These are phyloP conservation scores for Acleris holmiana DNA, from an alignment of 2,888 invertebrate species.

Conservation along the genomic window DNA sequence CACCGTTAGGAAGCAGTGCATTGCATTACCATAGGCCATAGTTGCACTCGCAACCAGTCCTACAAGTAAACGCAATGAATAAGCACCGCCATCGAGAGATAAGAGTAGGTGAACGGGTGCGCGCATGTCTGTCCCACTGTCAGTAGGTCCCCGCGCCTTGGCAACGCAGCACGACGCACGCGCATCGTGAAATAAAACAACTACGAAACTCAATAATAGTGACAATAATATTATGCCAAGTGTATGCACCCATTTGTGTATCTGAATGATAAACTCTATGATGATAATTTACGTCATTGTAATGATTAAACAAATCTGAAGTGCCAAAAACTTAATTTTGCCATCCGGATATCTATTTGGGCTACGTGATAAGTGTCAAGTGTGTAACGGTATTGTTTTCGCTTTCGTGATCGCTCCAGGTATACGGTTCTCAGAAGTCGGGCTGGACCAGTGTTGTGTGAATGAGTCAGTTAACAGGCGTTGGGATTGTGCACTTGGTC, in stretches of 20 bases:
- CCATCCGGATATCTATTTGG: constrained; percentile 68
- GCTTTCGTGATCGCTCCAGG: constrained; percentile 52
- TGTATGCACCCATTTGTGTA: constrained; percentile 39
- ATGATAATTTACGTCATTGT: constrained; percentile 42
- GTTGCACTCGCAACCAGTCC: constrained; percentile 61
- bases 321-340: constrained; percentile 59
- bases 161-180: constrained; percentile 68
- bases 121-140: constrained; percentile 59
- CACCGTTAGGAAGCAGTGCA: constrained; percentile 36
- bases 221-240: no score
- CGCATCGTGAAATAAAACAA: constrained; percentile 49
- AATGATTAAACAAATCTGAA: constrained; percentile 57
- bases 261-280: constrained; percentile 50
- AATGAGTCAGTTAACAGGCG: constrained; percentile 83
- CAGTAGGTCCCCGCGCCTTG: constrained; percentile 75
- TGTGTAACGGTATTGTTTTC: constrained; percentile 63
- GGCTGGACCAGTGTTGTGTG: constrained; percentile 68
- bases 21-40: constrained; percentile 48
- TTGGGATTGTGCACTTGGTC: constrained; percentile 80
- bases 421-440: constrained; percentile 64
- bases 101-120: constrained; percentile 80
- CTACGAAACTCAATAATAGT: no score
- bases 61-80: constrained; percentile 52
- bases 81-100: constrained; percentile 70
- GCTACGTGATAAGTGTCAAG: constrained; percentile 73